Evolutionary conservation across 2,888 invertebrate genomes (phyloP), one percentile per base, ranked within the genome.

Genomic region (Thera obeliscata): DNA sequence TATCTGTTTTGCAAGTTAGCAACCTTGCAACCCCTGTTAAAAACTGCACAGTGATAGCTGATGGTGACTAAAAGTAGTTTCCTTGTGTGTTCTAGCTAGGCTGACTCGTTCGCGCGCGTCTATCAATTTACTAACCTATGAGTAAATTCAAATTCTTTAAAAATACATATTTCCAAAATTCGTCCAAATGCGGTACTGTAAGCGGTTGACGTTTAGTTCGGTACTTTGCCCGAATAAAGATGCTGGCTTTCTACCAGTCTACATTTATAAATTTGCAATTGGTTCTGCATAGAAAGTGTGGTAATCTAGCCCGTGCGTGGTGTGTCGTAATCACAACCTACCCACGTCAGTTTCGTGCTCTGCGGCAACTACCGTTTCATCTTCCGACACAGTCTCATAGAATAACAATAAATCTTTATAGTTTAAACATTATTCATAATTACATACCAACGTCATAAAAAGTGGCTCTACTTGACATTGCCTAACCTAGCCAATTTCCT

Each of bases 301-400:
- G 79, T 81, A 83, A 82, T 78, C 69, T 69, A 75, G 77, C 72
- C 70, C 58, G 63, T 43, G 67, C 64, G 58, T 57, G 46, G 63
- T 54, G 71, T 83, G 77, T 72, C 74, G 81, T 78, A 84, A 85
- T 83, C 72, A 67, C 69, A 80, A 80, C 77, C 22, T 72, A 80
- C 78, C 76, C 74, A 75, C 67, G 72, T 61, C 72, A 75, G 69
- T 74, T 65, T 61, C 69, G 52, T 56, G 61, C 69, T 70, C 50
- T 61, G 70, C 69, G 59, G 52, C 52, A 66, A 59, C 61, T 8
- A 46, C 70, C 69, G 71, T 73, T 70, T 72, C 71, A 72, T 66
- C 68, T 66, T 63, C 52, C 50, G 56, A 56, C 64, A 50, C 63
- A 46, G 55, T 56, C 56, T 57, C 50, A 46, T 35, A 61, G 54